These are phyloP conservation scores for Eupithecia pulchellata DNA, from an alignment of 2,888 invertebrate genomes.

Conservation along the genomic window DNA sequence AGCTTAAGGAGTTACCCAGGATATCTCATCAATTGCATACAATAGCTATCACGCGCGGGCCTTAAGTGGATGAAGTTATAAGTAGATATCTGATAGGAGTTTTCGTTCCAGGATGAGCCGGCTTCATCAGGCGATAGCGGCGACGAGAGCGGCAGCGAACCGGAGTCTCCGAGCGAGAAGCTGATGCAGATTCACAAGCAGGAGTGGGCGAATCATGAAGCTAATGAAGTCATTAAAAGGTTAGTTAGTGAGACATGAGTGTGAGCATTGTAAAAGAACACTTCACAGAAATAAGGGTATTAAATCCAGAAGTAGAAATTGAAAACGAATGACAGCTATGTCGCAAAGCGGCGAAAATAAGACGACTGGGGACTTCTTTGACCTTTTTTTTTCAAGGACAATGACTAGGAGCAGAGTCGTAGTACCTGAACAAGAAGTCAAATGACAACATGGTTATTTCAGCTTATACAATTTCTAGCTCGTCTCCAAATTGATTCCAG, in stretches of 20 bases:
- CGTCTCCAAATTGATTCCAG: not conserved
- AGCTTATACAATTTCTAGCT: not conserved
- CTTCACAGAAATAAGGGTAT: no score
- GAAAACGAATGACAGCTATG: no score
- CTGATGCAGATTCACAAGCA: conserved; percentile 65
- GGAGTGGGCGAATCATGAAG: conserved; percentile 63
- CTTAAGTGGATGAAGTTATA: no score
- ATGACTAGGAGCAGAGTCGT: no score
- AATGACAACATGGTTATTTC: not conserved
- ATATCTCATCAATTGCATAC: no score
- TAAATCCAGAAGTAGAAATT: no score
- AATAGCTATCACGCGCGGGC: no score
- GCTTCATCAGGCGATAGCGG: conserved; percentile 82
- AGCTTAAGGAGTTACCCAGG: no score
- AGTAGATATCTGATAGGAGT: not conserved
- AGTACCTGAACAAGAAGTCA: not conserved
- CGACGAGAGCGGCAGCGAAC: conserved; percentile 82
- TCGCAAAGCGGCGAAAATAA: no score
- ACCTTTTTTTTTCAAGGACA: no score
- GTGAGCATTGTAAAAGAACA: not conserved
- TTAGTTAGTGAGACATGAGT: conserved; percentile 32
- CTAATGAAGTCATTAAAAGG: conserved; percentile 58
- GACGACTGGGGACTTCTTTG: no score
- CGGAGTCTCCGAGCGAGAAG: conserved; percentile 79
- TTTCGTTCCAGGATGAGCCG: conserved; percentile 75